Base-by-base conservation (phyloP, 2,113 vertebrate genomes). In the Gymnorhina tibicen region DNA sequence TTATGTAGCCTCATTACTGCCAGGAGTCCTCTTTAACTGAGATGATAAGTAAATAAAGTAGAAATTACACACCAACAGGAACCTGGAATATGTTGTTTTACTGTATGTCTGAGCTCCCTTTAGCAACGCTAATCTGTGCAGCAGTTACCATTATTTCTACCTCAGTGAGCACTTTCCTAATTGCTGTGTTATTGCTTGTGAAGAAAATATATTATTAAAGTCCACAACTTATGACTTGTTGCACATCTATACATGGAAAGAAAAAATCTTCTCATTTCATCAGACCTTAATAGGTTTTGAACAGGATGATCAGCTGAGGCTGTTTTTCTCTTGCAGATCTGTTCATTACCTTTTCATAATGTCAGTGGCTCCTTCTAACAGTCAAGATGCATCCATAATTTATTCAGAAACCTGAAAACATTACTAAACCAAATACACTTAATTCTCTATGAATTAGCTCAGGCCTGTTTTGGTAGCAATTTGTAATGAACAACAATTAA, bases 11-110 rank as follows among this genome's bases (percentile, higher is more conserved):
- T 98, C 98, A 98, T 98, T 98, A 98, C 96, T 98, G 97, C 98
- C 98, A 97, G 96, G 97, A 98, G 97, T 97, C 98, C 97, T 98
- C 97, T 98, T 98, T 98, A 98, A 98, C 97, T 91, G 96, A 97
- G 96, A 97, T 97, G 97, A 97, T 98, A 98, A 98, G 98, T 98
- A 98, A 98, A 98, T 98, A 98, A 98, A 98, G 96, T 93, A 98
- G 97, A 98, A 98, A 98, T 98, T 98, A 98, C 94, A 97, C 96
- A 98, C 94, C 97, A 98, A 97, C 95, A 97, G 96, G 97, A 98
- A 97, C 86, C 91, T 78, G 82, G 97, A 97, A 96, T 97, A 96
- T 95, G 97, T 97, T 98, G 98, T 97, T 98, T 98, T 97, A 98
- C 96, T 98, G 95, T 97, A 96, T 98, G 97, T 98, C 97, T 98